These are phyloP conservation scores for Unio delphinus DNA, from an alignment of 2,888 invertebrate species.

Conservation along the genomic window DNA sequence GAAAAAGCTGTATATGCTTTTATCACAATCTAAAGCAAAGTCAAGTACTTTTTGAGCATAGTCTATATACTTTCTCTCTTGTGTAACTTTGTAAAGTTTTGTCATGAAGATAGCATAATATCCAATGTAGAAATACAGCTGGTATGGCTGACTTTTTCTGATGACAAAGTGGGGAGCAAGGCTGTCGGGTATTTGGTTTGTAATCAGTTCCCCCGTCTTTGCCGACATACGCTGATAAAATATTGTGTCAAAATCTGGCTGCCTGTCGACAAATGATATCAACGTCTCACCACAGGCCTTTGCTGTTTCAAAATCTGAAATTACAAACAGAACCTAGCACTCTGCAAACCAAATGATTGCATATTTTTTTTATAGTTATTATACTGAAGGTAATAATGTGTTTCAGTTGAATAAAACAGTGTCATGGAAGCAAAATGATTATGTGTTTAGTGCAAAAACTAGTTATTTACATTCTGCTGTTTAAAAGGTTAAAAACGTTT, in stretches of 20 bases:
- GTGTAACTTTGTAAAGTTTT: constrained; percentile 29
- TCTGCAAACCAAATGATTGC: not conserved
- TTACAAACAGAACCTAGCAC: not conserved
- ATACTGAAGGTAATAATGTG: too few species aligned
- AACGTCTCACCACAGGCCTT: constrained; percentile 26
- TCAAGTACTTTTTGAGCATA: constrained; percentile 28
- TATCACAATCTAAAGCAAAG: constrained; percentile 31
- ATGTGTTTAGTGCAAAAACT: not conserved
- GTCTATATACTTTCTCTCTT: constrained; percentile 21
- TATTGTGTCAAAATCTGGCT: constrained; percentile 28
- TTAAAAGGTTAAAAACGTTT: not conserved
- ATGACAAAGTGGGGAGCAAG: constrained; percentile 28
- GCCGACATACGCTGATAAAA: constrained; percentile 20
- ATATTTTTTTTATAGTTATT: too few species aligned
- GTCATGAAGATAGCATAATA: constrained; percentile 36
- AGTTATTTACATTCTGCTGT: not conserved
- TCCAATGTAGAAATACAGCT: constrained; percentile 38
- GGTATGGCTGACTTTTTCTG: constrained; percentile 22
- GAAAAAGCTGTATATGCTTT: constrained; percentile 26
- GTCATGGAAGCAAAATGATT: too few species aligned
- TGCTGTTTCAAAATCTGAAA: constrained; percentile 29
- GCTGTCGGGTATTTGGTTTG: constrained; percentile 11
- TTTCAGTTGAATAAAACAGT: too few species aligned
- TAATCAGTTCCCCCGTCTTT: constrained; percentile 15
- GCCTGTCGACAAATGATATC: constrained; percentile 18